Base-by-base conservation (phyloP, 2,797 vertebrate genomes). In the Taeniopygia guttata region DNA sequence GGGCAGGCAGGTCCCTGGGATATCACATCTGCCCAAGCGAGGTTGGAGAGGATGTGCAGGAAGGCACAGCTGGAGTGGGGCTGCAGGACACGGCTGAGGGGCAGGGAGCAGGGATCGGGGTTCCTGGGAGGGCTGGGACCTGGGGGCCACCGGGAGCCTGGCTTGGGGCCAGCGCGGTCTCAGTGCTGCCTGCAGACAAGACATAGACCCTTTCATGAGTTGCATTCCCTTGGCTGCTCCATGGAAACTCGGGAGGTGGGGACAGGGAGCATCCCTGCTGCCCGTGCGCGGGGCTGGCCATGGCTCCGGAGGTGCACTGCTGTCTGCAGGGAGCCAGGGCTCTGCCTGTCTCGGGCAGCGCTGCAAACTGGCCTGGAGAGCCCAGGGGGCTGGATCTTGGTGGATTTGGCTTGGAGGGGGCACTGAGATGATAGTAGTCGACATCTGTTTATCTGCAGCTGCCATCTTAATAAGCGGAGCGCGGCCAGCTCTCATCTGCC, bases 361-460 rank as follows among this genome's bases (percentile, higher is more conserved):
- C 59, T 51, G 42, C 52, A 42, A 86, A 85, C 45, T 46, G 83
- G 66, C 59, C 59, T 1, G 0, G 49, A 52, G 59, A 79, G 82
- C 74, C 77, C 6, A 4, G 14, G 15, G 70, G 59, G 13, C 18
- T 43, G 70, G 52, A 81, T 90, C 87, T 49, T 22, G 1, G 77
- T 84, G 92, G 84, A 83, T 96, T 80, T 89, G 87, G 81, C 87
- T 94, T 63, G 83, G 79, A 91, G 87, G 94, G 92, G 87, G 34
- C 94, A 89, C 58, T 80, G 93, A 94, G 92, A 93, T 85, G 87
- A 93, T 95, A 89, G 94, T 72, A 94, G 87, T 69, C 2, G 67
- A 95, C 92, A 82, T 95, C 92, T 94, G 90, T 94, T 96, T 96
- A 96, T 96, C 94, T 95, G 89, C 90, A 90, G 88, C 87, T 95